Evolutionary conservation across 2,113 vertebrate species (phyloP).

Genomic region (Scophthalmus maximus): DNA sequence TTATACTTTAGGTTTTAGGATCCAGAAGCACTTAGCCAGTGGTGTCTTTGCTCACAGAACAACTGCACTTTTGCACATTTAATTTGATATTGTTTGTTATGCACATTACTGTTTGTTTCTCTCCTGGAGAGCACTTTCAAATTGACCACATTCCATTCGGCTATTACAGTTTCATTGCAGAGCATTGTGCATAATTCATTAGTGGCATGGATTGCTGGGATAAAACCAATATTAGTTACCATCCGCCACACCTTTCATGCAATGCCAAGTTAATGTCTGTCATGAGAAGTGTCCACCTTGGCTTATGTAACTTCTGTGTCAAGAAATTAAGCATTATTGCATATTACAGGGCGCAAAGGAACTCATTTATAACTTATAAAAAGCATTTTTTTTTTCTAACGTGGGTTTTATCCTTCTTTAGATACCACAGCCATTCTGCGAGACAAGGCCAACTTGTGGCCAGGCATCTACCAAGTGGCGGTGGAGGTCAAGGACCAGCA

Average conservation of each 20-base stretch:
- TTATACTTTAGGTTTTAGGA: background rate
- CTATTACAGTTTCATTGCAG: background rate
- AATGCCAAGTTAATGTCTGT: background rate
- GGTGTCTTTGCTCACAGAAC: no score
- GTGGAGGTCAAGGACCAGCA: conserved; percentile 80
- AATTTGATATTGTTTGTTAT: no score
- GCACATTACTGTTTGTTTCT: no score
- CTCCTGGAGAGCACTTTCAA: no score
- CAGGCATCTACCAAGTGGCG: conserved; percentile 70
- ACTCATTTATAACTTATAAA: background rate
- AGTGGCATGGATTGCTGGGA: background rate
- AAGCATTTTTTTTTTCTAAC: no score
- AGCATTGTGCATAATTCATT: background rate
- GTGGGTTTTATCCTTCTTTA: conserved; percentile 17
- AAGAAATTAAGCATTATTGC: no score
- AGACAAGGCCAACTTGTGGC: conserved; percentile 71
- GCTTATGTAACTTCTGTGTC: background rate
- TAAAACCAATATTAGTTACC: background rate
- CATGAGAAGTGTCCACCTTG: background rate
- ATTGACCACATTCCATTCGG: background rate
- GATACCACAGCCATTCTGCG: conserved; percentile 77
- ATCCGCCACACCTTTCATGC: background rate
- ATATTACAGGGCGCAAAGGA: no score
- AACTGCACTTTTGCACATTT: no score
- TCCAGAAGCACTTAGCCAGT: no score